phyloP scores from a whole-genome alignment of 2,797 vertebrate species.

The Cirrhinus mrigala region DNA sequence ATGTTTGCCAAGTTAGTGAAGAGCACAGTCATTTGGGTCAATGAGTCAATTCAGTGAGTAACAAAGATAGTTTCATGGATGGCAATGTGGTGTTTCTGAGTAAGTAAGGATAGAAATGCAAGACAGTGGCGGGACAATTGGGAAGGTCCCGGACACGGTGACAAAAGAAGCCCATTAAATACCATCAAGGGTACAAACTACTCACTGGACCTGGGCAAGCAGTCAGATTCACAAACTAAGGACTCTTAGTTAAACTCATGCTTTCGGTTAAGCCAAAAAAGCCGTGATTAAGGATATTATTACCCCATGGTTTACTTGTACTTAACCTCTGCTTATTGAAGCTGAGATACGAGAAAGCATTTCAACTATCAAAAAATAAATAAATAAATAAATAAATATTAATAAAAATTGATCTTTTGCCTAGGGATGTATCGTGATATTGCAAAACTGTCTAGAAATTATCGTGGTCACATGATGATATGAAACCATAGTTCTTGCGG shows the following conservation, averaged over 20 bases:
- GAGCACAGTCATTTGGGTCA: constrained; percentile 11
- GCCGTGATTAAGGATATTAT: background rate
- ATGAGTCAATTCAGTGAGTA: constrained; percentile 12
- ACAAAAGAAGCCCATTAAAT: background rate
- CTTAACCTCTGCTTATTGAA: background rate
- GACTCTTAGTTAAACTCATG: no score
- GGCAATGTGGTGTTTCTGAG: constrained; percentile 10
- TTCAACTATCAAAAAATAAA: background rate
- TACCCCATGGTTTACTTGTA: background rate
- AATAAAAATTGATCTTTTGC: no score
- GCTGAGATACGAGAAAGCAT: background rate
- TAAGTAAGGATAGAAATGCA: background rate
- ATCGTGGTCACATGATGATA: no score
- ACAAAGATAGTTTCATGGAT: constrained; percentile 7
- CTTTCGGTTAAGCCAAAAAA: background rate
- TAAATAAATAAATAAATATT: background rate
- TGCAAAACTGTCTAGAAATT: no score
- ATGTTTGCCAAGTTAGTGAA: constrained; percentile 5
- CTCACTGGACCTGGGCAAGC: background rate
- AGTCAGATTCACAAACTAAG: background rate
- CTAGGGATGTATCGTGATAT: no score
- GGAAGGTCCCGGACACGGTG: background rate
- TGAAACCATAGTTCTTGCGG: no score
- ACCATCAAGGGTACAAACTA: no score
- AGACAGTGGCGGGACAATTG: background rate